These are phyloP conservation scores for Masnerella sp. DNA, from an alignment of 2,888 invertebrate species.

Conservation along the genomic window DNA sequence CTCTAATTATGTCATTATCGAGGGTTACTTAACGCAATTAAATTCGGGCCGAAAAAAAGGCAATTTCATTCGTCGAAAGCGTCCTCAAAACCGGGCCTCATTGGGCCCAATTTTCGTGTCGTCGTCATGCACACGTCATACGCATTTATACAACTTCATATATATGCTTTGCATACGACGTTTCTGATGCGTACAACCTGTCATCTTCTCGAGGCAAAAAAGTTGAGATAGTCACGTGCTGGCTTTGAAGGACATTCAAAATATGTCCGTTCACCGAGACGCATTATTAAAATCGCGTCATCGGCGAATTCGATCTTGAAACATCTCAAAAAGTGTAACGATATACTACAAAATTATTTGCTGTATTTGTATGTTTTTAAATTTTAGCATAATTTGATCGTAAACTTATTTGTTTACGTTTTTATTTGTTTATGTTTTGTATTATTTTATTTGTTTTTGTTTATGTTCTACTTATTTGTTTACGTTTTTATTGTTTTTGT, in stretches of 20 bases:
- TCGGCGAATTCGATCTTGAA: neutral
- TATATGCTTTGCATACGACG: constrained; percentile 26
- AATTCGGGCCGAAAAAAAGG: constrained; percentile 5
- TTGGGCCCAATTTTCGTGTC: constrained; percentile 20
- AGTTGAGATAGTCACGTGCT: constrained; percentile 31
- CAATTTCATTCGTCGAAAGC: constrained; percentile 31
- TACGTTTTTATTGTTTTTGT: too few relatives aligned
- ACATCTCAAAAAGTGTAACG: too few relatives aligned
- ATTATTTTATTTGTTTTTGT: too few relatives aligned
- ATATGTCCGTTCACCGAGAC: constrained; percentile 27
- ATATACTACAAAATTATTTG: too few relatives aligned
- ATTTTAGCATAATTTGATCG: too few relatives aligned
- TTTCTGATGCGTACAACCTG: constrained; percentile 24
- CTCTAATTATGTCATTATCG: constrained; percentile 26
- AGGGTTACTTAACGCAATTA: constrained; percentile 13
- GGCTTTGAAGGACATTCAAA: constrained; percentile 24
- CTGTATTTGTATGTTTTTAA: too few relatives aligned
- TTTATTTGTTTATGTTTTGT: too few relatives aligned
- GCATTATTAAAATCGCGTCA: constrained; percentile 15
- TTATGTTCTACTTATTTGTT: too few relatives aligned
- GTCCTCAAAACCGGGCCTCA: constrained; percentile 19
- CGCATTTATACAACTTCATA: constrained; percentile 25
- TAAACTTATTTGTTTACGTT: too few relatives aligned
- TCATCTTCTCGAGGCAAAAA: constrained; percentile 20
- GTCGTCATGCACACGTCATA: constrained; percentile 27